A percentile compares a stretch with the other conserved stretches of the same genome.
Evolutionary conservation across 1,140 invertebrate genomes (phyloP).

Genomic region (Lordiphosa mommai): DNA sequence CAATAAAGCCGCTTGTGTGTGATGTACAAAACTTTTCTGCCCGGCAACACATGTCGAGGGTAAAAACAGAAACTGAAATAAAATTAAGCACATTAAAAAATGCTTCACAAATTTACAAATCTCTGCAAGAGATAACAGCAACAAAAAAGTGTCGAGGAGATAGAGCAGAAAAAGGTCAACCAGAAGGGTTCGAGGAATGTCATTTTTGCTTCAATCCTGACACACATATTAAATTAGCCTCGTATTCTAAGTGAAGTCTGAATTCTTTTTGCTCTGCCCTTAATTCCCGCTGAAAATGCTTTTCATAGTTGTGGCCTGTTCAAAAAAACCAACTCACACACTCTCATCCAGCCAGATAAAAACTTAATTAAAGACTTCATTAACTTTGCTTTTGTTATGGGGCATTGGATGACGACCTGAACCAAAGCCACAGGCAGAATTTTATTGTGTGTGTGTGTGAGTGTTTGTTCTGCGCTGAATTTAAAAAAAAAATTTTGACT

Average conservation of each 20-base stretch:
- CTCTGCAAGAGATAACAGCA: slow-evolving; percentile 21
- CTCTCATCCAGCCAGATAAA: slow-evolving; percentile 19
- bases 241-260: background rate
- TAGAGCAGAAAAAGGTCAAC: slow-evolving; percentile 57
- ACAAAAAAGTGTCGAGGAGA: background rate
- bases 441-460: background rate
- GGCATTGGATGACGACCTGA: background rate
- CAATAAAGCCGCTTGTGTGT: slow-evolving; percentile 74
- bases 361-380: slow-evolving; percentile 70
- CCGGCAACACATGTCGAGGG: slow-evolving; percentile 57
- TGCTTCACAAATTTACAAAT: slow-evolving; percentile 77
- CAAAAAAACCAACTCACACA: slow-evolving; percentile 20
- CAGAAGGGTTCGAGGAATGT: slow-evolving; percentile 43
- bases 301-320: slow-evolving; percentile 33
- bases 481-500: background rate
- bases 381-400: slow-evolving; percentile 51
- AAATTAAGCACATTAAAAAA: slow-evolving; percentile 76
- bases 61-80: slow-evolving; percentile 42
- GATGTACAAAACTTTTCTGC: slow-evolving; percentile 53
- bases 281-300: slow-evolving; percentile 13
- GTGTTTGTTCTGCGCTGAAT: too few relatives aligned
- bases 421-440: slow-evolving; percentile 2
- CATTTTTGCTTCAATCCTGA: slow-evolving; percentile 7
- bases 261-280: slow-evolving; percentile 2
- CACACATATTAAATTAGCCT: slow-evolving; percentile 60